A percentile compares a stretch with the other conserved stretches of the same genome.
These are phyloP conservation scores for Dascyllus trimaculatus DNA, from an alignment of 2,113 vertebrate species.

Conservation along the genomic window DNA sequence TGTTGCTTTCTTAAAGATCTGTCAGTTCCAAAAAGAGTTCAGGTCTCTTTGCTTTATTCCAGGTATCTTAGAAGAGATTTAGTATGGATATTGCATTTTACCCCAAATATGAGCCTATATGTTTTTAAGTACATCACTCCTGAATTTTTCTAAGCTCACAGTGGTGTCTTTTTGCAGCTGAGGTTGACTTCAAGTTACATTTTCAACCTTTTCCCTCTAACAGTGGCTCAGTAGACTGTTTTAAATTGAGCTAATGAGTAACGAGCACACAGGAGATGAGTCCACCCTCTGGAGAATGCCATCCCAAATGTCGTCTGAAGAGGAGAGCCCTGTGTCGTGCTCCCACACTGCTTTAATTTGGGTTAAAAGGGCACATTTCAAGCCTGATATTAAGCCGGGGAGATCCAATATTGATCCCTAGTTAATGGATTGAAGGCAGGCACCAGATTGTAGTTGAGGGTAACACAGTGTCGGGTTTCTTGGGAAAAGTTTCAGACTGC, in stretches of 20 bases:
- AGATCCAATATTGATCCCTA: conserved; percentile 8
- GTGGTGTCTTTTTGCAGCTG: background rate
- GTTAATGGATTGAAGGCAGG: background rate
- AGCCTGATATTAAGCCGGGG: background rate
- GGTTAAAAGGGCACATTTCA: conserved; percentile 30
- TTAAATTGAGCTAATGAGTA: conserved; percentile 13
- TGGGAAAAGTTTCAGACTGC: conserved; percentile 14
- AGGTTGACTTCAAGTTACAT: no score
- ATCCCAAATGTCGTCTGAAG: conserved; percentile 4
- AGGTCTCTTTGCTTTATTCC: no score
- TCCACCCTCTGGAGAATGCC: background rate
- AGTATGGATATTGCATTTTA: no score
- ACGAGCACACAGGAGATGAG: background rate
- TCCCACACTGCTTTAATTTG: conserved; percentile 1
- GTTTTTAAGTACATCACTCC: no score
- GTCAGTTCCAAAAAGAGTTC: no score
- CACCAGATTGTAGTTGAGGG: conserved; percentile 2
- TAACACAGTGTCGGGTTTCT: conserved; percentile 8
- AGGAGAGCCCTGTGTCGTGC: background rate
- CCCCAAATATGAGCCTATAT: no score
- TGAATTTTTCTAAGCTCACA: no score
- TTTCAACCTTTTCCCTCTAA: background rate
- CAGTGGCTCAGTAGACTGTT: background rate
- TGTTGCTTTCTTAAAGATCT: no score
- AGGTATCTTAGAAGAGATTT: no score